phyloP scores from a whole-genome alignment of 1,140 invertebrate species.

The Acromyrmex charruanus region DNA sequence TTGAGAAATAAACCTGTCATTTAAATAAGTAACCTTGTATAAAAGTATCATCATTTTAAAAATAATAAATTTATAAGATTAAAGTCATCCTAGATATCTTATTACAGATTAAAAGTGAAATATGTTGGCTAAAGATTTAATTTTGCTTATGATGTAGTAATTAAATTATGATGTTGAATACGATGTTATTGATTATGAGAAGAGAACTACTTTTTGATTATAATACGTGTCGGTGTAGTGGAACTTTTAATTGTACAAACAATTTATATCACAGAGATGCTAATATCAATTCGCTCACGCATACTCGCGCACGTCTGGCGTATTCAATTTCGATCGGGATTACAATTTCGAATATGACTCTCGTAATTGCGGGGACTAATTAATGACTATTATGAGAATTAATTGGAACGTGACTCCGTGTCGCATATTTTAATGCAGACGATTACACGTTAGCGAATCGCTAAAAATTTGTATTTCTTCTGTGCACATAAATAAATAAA shows the following conservation, averaged over 20 bases:
- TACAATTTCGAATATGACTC: constrained; percentile 64
- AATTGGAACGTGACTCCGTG: constrained; percentile 55
- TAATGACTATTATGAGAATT: constrained; percentile 62
- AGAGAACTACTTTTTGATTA: constrained; percentile 12
- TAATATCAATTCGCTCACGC: constrained; percentile 39
- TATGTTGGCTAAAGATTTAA: not conserved
- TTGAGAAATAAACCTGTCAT: not conserved
- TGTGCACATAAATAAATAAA: not conserved
- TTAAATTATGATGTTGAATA: constrained; percentile 25
- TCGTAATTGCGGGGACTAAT: constrained; percentile 57
- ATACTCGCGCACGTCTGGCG: constrained; percentile 44
- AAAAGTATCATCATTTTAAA: not conserved
- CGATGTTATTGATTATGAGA: constrained; percentile 27
- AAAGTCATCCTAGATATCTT: not conserved
- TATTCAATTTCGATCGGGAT: constrained; percentile 63
- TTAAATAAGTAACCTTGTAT: not conserved
- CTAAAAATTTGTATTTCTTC: constrained; percentile 10
- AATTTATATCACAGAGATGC: constrained; percentile 60
- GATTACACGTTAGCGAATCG: constrained; percentile 20
- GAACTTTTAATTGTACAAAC: constrained; percentile 62
- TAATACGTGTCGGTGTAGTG: not conserved
- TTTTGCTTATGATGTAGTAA: not conserved
- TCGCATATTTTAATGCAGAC: constrained; percentile 54
- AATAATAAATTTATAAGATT: not conserved
- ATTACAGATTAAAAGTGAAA: not conserved